These are phyloP conservation scores for Nasonia longicornis DNA, from an alignment of 1,140 invertebrate species.

Conservation along the genomic window DNA sequence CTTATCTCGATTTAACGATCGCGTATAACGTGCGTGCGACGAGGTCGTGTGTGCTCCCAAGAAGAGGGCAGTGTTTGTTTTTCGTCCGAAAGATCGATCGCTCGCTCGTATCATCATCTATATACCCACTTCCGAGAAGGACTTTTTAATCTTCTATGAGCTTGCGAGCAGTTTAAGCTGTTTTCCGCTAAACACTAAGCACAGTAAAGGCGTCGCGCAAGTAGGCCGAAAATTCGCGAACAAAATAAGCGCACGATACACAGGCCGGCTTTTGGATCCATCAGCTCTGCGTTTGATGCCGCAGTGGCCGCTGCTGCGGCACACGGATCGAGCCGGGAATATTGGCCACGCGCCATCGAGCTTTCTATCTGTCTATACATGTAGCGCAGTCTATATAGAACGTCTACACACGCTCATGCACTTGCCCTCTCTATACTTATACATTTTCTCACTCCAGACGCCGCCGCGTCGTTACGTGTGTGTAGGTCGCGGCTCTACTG, in stretches of 20 bases:
- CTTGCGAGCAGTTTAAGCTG: background rate
- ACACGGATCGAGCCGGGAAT: background rate
- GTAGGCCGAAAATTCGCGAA: background rate
- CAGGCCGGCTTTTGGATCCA: background rate
- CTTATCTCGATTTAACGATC: slow-evolving; percentile 30
- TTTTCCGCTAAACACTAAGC: too few species aligned
- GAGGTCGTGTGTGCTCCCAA: background rate
- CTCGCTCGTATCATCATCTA: too few species aligned
- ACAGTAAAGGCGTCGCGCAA: background rate
- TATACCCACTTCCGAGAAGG: background rate
- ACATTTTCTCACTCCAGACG: background rate
- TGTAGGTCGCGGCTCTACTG: background rate
- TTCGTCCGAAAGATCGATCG: slow-evolving; percentile 14
- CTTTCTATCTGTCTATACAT: background rate
- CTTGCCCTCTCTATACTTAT: background rate
- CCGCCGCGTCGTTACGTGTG: background rate
- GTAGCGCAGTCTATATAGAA: background rate
- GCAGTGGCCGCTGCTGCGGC: background rate
- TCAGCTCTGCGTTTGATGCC: slow-evolving; percentile 9
- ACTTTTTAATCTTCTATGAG: background rate
- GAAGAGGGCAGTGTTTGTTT: slow-evolving; percentile 3
- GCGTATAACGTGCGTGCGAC: too few species aligned
- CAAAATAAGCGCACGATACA: too few species aligned
- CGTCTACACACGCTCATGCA: too few species aligned
- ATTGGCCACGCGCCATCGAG: slow-evolving; percentile 1